Evolutionary conservation across 2,113 vertebrate species (phyloP), one percentile per base, ranked within the genome.

Genomic region (Albula goreensis): DNA sequence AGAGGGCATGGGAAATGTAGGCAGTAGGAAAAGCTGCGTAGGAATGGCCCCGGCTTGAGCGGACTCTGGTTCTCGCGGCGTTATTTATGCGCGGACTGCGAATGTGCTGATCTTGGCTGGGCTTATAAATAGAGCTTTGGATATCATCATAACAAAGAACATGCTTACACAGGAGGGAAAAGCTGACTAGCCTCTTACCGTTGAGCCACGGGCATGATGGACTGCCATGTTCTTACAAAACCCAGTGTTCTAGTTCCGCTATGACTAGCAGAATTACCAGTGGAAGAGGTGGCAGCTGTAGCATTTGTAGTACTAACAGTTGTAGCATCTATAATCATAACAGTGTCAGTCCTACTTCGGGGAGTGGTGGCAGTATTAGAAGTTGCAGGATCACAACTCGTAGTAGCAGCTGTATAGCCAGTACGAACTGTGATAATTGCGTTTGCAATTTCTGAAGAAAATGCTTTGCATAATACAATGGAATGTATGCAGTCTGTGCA

Each of bases 71-170:
- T 92, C 91, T 85, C 83, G 86, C 50, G 86, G 91, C 90, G 92
- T 93, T 93, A 93, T 93, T 94, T 92, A 93, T 93, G 91, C 85
- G 87, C 25, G 83, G 25, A 85, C 83, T 70, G 83, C 86, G 88
- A 93, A 94, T 93, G 90, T 94, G 91, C 91, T 94, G 93, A 93
- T 92, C 87, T 25, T 74, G 51, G 88, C 90, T 87, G 78, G 83
- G 90, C 89, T 89, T 92, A 93, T 92, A 93, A 94, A 95, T 93
- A 93, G 93, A 87, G 53, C 88, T 81, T 63, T 79, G 88, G 91
- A 85, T 90, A 90, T 92, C 89, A 90, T 92, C 88, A 89, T 91
- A 91, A 90, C 79, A 88, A 88, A 86, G 70, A 78, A 85, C 83
- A 92, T 88, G 84, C 74, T 78, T 10, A 8, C 15, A 5, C 5